Evolutionary conservation across 2,113 vertebrate genomes (phyloP).

Genomic region (Actinemys pallida): DNA sequence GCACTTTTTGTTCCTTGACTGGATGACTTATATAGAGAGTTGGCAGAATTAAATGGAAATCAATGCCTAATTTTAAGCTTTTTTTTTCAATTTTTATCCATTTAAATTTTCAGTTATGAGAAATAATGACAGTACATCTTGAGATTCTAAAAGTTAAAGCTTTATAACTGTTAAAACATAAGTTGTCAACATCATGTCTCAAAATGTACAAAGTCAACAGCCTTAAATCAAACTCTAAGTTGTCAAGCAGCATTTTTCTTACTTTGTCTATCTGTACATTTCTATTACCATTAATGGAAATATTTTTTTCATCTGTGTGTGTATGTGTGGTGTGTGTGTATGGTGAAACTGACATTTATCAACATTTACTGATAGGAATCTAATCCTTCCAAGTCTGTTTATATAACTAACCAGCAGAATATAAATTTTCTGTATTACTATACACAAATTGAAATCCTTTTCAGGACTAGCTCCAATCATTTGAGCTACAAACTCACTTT

Average conservation of each 20-base stretch:
- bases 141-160: no score
- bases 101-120: no score
- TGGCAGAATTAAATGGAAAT: no score
- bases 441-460: neutral
- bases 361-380: neutral
- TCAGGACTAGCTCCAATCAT: neutral
- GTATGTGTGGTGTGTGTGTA: neutral
- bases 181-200: neutral
- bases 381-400: neutral
- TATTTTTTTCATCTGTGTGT: neutral
- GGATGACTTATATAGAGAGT: neutral
- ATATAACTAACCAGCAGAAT: rapidly evolving
- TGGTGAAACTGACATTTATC: neutral
- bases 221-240: neutral
- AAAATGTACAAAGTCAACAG: neutral
- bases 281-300: neutral
- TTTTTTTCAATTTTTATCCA: no score
- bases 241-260: neutral
- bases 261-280: neutral
- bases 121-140: no score
- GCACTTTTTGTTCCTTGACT: no score
- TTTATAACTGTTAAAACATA: no score
- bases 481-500: neutral
- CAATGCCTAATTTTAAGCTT: no score
- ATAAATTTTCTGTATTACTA: neutral